Evolutionary conservation across 2,888 invertebrate species (phyloP), one percentile per base, ranked within the genome.

Genomic region (Frankliniella fusca): DNA sequence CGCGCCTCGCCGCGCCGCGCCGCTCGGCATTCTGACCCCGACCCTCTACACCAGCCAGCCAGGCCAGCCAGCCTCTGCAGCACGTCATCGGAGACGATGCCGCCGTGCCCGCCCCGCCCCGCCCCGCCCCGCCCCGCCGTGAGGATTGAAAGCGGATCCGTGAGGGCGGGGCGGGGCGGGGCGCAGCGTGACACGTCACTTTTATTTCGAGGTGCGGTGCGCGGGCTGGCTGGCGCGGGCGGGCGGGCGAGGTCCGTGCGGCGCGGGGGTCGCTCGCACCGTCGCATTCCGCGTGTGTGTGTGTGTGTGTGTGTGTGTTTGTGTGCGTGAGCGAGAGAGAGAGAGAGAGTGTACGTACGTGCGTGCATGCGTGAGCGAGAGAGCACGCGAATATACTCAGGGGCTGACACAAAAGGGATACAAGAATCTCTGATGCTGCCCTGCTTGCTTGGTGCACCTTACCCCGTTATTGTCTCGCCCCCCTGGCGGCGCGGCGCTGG

Each of bases 301-400:
- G 54, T 54, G 54, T 7, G 54, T 54, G 54, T 11, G n/a, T n/a
- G n/a, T n/a, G 50, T 80, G 49, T 50, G 65, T 23, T 80, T 23
- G 80, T 80, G 80, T 81, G 81, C 81, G 54, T 48, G 82, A 76
- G 50, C 7, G 82, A 48, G 82, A 81, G 81, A 82, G 81, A 28
- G 70, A 28, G 38, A 3, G 12, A 54, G 54, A 54, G 54, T 15
- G 2, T 2, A 18, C 1, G 54, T 5, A 9, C 3, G 54, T 5
- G 54, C 12, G 54, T 5, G 54, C 3, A 9, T 15, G 54, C 3
- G 54, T 2, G 38, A 38, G 38, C 5, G 38, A 38, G 38, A 38
- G 38, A 38, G n/a, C n/a, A n/a, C n/a, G n/a, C n/a, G n/a, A n/a
- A n/a, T n/a, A n/a, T n/a, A n/a, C n/a, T 38, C 38, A 38, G 38